A percentile compares a stretch with the other conserved stretches of the same genome.
These are phyloP conservation scores for Ricordea florida DNA, from an alignment of 92 coral and sea anemone genomes.

Conservation along the genomic window DNA sequence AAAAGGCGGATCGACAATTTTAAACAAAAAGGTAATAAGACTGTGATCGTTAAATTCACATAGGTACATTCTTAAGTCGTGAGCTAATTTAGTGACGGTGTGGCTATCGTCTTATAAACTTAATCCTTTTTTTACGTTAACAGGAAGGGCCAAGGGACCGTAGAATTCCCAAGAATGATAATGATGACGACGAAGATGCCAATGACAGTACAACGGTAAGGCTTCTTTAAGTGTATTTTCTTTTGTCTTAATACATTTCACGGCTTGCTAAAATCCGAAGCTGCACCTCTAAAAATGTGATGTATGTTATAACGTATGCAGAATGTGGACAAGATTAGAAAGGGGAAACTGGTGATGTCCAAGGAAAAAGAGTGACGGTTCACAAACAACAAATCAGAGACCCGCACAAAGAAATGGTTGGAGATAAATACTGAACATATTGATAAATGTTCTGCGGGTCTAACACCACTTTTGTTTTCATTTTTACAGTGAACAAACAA, in stretches of 20 bases:
- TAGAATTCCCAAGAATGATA: neutral
- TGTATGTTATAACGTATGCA: neutral
- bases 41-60: conserved; percentile 1
- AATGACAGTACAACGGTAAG: conserved; percentile 11
- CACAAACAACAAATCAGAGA: too few species aligned
- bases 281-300: conserved; percentile 6
- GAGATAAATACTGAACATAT: neutral
- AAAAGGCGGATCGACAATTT: neutral
- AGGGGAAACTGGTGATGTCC: neutral
- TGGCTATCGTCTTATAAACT: conserved; percentile 3
- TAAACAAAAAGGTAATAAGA: neutral
- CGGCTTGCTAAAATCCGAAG: neutral
- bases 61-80: conserved; percentile 12
- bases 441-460: conserved; percentile 4
- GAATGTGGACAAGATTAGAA: neutral
- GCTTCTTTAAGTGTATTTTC: neutral
- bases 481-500: neutral
- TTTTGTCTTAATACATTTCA: too few species aligned
- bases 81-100: neutral
- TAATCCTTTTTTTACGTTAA: conserved; percentile 2
- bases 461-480: neutral
- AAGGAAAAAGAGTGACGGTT: neutral
- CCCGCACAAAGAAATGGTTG: neutral
- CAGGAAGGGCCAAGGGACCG: conserved; percentile 3
- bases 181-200: conserved; percentile 4